A percentile compares a stretch with the other conserved stretches of the same genome.
Evolutionary conservation across 2,888 invertebrate genomes (phyloP).

Genomic region (Nemotelus pantherinus): DNA sequence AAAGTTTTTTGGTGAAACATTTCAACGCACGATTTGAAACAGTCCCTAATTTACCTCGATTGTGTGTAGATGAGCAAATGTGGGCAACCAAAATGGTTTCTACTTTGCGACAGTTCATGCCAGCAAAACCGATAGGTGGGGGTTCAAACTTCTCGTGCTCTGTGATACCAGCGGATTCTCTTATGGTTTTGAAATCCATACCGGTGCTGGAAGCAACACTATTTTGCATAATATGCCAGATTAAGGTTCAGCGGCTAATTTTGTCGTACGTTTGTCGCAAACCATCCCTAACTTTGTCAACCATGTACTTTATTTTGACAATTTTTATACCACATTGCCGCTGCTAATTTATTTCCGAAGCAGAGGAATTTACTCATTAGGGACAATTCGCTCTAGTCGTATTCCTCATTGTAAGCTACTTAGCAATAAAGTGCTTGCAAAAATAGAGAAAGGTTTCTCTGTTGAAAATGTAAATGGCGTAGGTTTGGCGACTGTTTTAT

Average conservation of each 20-base stretch:
- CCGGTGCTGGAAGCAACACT: conserved; percentile 48
- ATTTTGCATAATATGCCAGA: conserved; percentile 49
- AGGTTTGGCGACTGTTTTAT: background rate
- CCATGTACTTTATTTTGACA: conserved; percentile 41
- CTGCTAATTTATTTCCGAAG: conserved; percentile 34
- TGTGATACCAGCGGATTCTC: conserved; percentile 53
- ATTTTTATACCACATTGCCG: conserved; percentile 40
- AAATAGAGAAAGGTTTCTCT: conserved; percentile 9
- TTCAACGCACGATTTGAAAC: conserved; percentile 14
- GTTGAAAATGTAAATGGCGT: too few species aligned
- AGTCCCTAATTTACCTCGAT: conserved; percentile 8
- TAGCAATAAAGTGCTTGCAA: conserved; percentile 27
- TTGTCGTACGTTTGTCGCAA: conserved; percentile 49
- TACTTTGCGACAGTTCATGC: conserved; percentile 8
- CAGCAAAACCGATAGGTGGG: conserved; percentile 5
- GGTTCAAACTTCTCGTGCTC: conserved; percentile 48
- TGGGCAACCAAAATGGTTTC: background rate
- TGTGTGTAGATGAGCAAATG: conserved; percentile 16
- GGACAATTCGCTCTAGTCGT: conserved; percentile 22
- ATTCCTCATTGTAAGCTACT: conserved; percentile 36
- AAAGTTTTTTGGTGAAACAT: conserved; percentile 11
- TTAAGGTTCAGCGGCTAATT: conserved; percentile 51
- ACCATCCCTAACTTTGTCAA: background rate
- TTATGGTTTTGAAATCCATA: conserved; percentile 2
- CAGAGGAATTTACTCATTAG: conserved; percentile 43